Evolutionary conservation across 2,888 invertebrate genomes (phyloP).

Genomic region (Operophtera brumata): DNA sequence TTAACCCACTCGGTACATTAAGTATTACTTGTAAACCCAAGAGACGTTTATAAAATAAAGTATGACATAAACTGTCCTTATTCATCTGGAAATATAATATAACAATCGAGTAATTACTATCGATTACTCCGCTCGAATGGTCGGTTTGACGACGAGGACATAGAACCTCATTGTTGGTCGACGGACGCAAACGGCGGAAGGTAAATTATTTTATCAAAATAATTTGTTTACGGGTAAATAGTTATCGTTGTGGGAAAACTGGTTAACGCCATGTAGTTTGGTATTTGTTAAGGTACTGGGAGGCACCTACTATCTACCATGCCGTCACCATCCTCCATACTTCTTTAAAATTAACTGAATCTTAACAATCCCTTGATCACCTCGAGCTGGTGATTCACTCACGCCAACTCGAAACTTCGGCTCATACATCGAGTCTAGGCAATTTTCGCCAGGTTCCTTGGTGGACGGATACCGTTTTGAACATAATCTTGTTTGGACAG

Average conservation of each 20-base stretch:
- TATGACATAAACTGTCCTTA: constrained; percentile 14
- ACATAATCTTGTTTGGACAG: no score
- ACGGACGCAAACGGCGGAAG: constrained; percentile 52
- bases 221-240: constrained; percentile 44
- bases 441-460: no score
- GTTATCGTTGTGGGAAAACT: constrained; percentile 40
- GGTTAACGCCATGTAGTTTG: constrained; percentile 7
- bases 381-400: no score
- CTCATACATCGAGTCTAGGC: no score
- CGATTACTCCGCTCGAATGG: constrained; percentile 50
- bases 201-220: constrained; percentile 58
- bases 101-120: constrained; percentile 52
- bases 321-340: no score
- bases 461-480: no score
- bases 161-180: constrained; percentile 27
- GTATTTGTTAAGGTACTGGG: background rate
- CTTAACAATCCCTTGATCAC: no score
- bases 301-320: no score
- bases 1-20: no score
- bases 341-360: no score
- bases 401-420: no score
- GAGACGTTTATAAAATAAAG: constrained; percentile 3
- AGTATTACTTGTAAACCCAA: no score
- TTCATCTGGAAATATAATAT: constrained; percentile 20
- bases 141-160: constrained; percentile 42